Base-by-base conservation (phyloP, 2,797 vertebrate genomes). In the Neosalanx taihuensis region DNA sequence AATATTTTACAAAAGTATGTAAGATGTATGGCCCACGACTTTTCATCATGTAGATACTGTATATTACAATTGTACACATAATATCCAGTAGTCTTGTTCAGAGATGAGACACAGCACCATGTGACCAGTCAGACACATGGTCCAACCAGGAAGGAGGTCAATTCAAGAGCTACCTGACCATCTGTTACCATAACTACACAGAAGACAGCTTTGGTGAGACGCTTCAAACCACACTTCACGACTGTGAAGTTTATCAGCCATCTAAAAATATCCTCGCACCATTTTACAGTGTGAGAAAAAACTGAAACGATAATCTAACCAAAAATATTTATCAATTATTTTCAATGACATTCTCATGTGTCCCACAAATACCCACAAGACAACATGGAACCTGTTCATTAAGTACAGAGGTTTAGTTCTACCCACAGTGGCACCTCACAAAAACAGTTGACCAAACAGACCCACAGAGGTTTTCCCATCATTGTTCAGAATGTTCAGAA, bases 191-290 rank as follows among this genome's bases (percentile, higher is more conserved):
- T 67, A 82, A 75, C 58, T 26, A 60, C 20, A 78, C 75, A 70
- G 74, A 72, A 75, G 76, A 81, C 74, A 84, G 71, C 76, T 83
- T 83, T 81, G 79, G 73, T 83, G 79, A 81, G 71, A 83, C 1
- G 51, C 69, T 74, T 76, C 76, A 61, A 78, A 75, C 74, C 58
- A n/a, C n/a, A n/a, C 57, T 26, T 53, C 63, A 75, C 74, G 76
- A 84, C 70, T 71, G 71, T 83, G 76, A 74, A 81, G 73, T 74
- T 60, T 65, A 67, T 73, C 29, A 81, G 61, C 30, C 80, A 80
- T 71, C 70, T 79, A 75, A 73, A 35, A 62, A 77, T 6, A 30
- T 26, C 29, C 15, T 67, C 6, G 53, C 30, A 76, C 70, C 35
- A 77, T 56, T 69, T 23, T 70, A 75, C 73, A 76, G 67, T 75